Conservation (phyloP, 2,113 vertebrate genomes). For the Mirounga angustirostris region DNA sequence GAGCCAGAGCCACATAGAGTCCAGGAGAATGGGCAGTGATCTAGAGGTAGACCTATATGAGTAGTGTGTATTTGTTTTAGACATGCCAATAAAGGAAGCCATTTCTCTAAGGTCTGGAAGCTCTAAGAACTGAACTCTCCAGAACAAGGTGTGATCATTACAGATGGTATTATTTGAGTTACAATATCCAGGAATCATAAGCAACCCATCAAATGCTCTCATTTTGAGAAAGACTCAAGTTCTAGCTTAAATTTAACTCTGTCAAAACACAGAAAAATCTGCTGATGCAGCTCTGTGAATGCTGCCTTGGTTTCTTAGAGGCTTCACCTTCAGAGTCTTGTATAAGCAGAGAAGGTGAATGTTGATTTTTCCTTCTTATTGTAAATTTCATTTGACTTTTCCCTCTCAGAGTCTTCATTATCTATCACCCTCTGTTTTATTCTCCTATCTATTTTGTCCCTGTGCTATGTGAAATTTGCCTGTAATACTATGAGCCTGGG, state of each 20-base stretch:
- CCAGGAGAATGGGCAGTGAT: background rate
- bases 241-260: constrained; percentile 59
- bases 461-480: background rate
- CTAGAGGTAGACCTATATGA: rapidly evolving
- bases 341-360: background rate
- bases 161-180: background rate
- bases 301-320: background rate
- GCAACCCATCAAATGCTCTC: constrained; percentile 50
- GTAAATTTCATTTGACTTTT: constrained; percentile 20
- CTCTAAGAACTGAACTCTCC: background rate
- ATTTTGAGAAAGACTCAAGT: constrained; percentile 44
- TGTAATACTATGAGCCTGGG: background rate
- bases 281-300: background rate
- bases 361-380: background rate
- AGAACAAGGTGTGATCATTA: background rate
- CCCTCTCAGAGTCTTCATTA: background rate
- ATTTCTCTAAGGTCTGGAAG: background rate
- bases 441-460: background rate
- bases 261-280: background rate
- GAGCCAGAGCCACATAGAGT: background rate
- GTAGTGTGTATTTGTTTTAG: background rate
- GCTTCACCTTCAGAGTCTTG: background rate
- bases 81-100: background rate
- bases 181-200: constrained; percentile 25
- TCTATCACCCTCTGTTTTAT: background rate